Percentiles rank a stretch among this genome's conserved stretches.
phyloP scores from a whole-genome alignment of 2,888 invertebrate species.

The Coleophora deauratella region DNA sequence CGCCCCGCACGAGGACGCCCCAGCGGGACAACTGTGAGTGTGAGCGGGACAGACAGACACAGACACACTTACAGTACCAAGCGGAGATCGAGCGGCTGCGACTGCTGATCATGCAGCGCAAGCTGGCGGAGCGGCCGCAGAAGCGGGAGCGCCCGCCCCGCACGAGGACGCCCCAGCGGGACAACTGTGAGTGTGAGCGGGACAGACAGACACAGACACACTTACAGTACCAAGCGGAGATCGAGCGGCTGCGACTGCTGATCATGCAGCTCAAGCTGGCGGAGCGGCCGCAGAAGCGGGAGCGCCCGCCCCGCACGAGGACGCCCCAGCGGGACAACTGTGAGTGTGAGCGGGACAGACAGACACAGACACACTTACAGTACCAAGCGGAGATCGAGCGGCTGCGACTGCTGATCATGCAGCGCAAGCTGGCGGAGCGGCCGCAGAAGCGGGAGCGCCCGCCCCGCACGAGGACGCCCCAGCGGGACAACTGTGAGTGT shows the following conservation, averaged over 20 bases:
- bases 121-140: slow-evolving; percentile 30
- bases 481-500: slow-evolving; percentile 22
- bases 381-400: too few species aligned
- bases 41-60: too few species aligned
- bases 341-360: too few species aligned
- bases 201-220: too few species aligned
- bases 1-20: slow-evolving; percentile 8
- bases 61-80: too few species aligned
- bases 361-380: too few species aligned
- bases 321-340: slow-evolving; percentile 19
- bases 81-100: slow-evolving; percentile 89
- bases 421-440: slow-evolving; percentile 41
- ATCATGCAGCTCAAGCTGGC: slow-evolving; percentile 52
- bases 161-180: slow-evolving; percentile 10
- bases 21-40: slow-evolving; percentile 23
- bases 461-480: slow-evolving; percentile 7
- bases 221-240: slow-evolving; percentile 97
- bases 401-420: slow-evolving; percentile 67
- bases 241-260: slow-evolving; percentile 79
- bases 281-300: slow-evolving; percentile 23
- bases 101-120: slow-evolving; percentile 55
- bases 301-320: slow-evolving; percentile 10
- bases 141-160: slow-evolving; percentile 12
- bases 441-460: slow-evolving; percentile 15
- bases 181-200: slow-evolving; percentile 25